These are phyloP conservation scores for Mesoclemmys tuberculata DNA, from an alignment of 2,113 vertebrate genomes.

Conservation along the genomic window DNA sequence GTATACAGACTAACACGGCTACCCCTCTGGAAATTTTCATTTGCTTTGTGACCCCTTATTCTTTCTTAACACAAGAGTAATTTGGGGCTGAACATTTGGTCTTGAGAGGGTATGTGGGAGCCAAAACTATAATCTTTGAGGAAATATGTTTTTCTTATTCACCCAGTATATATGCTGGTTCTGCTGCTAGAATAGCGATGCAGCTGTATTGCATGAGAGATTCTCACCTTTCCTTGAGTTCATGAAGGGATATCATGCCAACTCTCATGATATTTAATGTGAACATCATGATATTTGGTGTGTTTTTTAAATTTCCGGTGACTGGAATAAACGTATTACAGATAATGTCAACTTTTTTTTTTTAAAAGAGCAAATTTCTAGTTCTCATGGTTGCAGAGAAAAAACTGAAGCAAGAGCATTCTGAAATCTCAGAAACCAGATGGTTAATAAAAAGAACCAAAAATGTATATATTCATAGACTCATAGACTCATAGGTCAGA, in stretches of 20 bases:
- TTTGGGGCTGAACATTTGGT: not conserved
- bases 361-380: rapidly evolving
- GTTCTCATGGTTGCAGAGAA: not conserved
- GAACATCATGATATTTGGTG: not conserved
- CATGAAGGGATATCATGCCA: not conserved
- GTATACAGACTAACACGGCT: no score
- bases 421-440: not conserved
- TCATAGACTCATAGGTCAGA: no score
- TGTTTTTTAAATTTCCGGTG: not conserved
- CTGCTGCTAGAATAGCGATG: not conserved
- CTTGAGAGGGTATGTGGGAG: not conserved
- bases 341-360: not conserved
- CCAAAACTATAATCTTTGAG: not conserved
- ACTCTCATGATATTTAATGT: not conserved
- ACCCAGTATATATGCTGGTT: not conserved
- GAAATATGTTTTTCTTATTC: not conserved
- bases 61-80: not conserved
- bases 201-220: not conserved
- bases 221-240: not conserved
- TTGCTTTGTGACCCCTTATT: not conserved
- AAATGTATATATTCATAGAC: rapidly evolving
- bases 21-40: no score
- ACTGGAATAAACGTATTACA: not conserved
- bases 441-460: not conserved
- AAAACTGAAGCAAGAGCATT: not conserved